These are phyloP conservation scores for Drosophila mercatorum DNA, from an alignment of 2,888 invertebrate genomes.

Conservation along the genomic window DNA sequence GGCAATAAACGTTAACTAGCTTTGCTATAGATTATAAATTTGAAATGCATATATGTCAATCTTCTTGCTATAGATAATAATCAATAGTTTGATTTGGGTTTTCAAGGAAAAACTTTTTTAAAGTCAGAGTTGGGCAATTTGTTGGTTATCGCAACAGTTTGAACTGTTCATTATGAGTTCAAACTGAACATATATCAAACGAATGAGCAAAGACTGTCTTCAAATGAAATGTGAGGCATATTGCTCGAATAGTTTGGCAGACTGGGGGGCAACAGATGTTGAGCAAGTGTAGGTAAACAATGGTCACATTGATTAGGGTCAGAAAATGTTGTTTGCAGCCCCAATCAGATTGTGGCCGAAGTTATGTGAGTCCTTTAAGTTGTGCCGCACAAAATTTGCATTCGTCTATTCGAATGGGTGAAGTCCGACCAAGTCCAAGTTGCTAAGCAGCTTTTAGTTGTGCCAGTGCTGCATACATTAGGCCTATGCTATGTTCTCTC, in stretches of 20 bases:
- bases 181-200: constrained; percentile 1
- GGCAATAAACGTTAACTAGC: no score
- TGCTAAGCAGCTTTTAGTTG: constrained; percentile 44
- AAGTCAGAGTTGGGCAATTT: not conserved
- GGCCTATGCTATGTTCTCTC: constrained; percentile 19
- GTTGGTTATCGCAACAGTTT: constrained; percentile 5
- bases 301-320: constrained; percentile 74
- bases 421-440: constrained; percentile 16
- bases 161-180: constrained; percentile 3
- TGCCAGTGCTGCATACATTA: constrained; percentile 58
- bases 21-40: no score
- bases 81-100: not conserved
- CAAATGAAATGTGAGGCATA: constrained; percentile 14
- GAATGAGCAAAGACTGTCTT: constrained; percentile 10
- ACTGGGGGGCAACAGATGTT: constrained; percentile 27
- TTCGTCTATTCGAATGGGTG: constrained; percentile 18
- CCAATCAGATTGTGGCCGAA: constrained; percentile 43
- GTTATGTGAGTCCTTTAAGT: constrained; percentile 28
- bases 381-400: constrained; percentile 52
- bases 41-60: no score
- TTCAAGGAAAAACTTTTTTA: not conserved
- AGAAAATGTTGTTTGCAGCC: constrained; percentile 49
- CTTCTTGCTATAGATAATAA: no score
- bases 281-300: constrained; percentile 61
- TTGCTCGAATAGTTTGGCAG: constrained; percentile 18